phyloP scores from a whole-genome alignment of 2,797 vertebrate species.

The Thaleichthys pacificus region DNA sequence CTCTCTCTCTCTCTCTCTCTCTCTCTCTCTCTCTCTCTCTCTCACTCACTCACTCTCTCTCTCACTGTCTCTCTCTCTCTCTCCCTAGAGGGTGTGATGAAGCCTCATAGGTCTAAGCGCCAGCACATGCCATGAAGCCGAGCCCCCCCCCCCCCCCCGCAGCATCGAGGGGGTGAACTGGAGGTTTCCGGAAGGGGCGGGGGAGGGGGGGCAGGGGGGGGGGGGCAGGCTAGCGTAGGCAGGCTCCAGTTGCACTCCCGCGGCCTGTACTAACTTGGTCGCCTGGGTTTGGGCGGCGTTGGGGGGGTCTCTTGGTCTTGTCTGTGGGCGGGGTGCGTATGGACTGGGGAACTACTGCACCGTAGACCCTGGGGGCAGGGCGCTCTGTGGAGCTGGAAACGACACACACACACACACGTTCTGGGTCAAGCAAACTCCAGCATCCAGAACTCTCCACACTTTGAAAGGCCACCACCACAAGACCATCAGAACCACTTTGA shows the following conservation, averaged over 20 bases:
- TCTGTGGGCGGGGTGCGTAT: conserved; percentile 74
- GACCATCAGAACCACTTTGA: background rate
- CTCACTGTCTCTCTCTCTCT: conserved; percentile 33
- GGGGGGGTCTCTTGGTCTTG: conserved; percentile 77
- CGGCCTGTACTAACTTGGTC: conserved; percentile 85
- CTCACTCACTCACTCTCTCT: no score
- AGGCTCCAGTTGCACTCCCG: conserved; percentile 55
- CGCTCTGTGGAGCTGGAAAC: conserved; percentile 70
- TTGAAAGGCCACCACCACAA: conserved; percentile 10
- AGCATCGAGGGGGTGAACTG: conserved; percentile 13
- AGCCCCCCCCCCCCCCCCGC: conserved; percentile 16
- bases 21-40: no score
- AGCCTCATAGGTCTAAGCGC: conserved; percentile 54
- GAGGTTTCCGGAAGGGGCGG: conserved; percentile 22
- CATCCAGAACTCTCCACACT: conserved; percentile 20
- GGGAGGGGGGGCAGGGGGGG: conserved; percentile 10
- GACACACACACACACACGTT: conserved; percentile 60
- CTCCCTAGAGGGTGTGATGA: conserved; percentile 31
- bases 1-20: no score
- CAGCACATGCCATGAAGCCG: conserved; percentile 73
- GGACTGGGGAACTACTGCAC: conserved; percentile 80
- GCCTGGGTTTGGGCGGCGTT: conserved; percentile 83
- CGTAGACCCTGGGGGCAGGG: conserved; percentile 63
- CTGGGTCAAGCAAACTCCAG: background rate
- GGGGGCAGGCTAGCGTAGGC: conserved; percentile 62